Conservation (phyloP, 1,140 invertebrate genomes). For the Ceratitis capitata region DNA sequence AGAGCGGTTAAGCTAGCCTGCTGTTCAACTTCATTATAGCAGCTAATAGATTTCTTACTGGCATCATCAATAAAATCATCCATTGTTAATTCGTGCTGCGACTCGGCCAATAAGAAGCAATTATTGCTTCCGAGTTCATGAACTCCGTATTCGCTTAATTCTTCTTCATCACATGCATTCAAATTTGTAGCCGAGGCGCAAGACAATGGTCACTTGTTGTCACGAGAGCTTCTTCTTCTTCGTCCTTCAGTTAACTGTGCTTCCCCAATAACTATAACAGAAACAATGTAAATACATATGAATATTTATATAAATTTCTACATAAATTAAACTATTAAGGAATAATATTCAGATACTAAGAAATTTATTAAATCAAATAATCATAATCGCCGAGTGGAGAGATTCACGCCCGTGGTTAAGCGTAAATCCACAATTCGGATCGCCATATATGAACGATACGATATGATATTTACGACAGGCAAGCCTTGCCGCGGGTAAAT, state of each 20-base stretch:
- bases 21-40: background rate
- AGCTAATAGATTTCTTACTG: background rate
- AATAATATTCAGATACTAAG: no score
- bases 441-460: no score
- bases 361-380: no score
- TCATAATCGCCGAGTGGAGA: no score
- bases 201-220: conserved; percentile 71
- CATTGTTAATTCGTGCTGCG: conserved; percentile 50
- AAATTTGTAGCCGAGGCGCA: conserved; percentile 61
- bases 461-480: no score
- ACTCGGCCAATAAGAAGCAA: conserved; percentile 58
- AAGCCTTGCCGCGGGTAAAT: no score
- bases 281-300: no score
- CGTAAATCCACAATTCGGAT: no score
- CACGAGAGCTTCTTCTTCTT: conserved; percentile 68
- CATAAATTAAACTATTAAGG: no score
- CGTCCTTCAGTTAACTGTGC: conserved; percentile 60
- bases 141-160: background rate
- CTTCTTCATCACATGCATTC: conserved; percentile 15
- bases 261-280: conserved; percentile 56
- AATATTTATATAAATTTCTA: no score
- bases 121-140: conserved; percentile 41
- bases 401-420: no score
- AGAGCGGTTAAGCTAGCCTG: background rate
- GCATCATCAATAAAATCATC: conserved; percentile 3